Evolutionary conservation across 2,113 vertebrate species (phyloP), one percentile per base, ranked within the genome.

Genomic region (Poecile atricapillus): DNA sequence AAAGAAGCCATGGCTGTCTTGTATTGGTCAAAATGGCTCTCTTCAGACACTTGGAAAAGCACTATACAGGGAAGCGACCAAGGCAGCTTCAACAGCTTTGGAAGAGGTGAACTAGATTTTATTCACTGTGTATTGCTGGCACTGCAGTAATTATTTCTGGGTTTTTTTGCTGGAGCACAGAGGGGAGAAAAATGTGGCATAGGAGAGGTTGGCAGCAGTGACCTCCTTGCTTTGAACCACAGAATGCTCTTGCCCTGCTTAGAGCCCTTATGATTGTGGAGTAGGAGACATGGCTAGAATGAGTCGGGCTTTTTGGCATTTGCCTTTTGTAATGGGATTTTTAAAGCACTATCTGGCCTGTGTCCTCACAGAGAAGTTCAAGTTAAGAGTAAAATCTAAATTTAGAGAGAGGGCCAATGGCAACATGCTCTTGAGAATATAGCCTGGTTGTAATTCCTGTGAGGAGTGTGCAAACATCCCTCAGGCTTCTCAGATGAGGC

Each of bases 111-210:
- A 55, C 33, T 73, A 64, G 44, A 74, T 53, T 53, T 74, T 5
- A n/a, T 86, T 64, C 23, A 24, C 35, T 82, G 39, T 43, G 12
- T 35, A 37, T 59, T 80, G 10, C 39, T 89, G 47, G 35, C 10
- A 43, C 7, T 67, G 33, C 22, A 30, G 35, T 35, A 30, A 63
- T 84, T 88, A 13, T 67, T 75, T 75, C 11, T 60, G 15, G 1
- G 0, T 1, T 25, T n/a, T 35, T 47, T 58, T 33, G 15, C 55
- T 71, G 47, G 16, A 68, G 23, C 7, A 17, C 2, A 1, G 5
- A 79, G 5, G 31, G 37, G 27, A 89, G 12, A 5, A 84, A 86
- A 94, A 31, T 43, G 22, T 58, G 15, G 35, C 10, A 11, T 50
- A 44, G 64, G 35, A 80, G 28, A 90, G 3, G 37, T 58, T 92